Evolutionary conservation across 2,113 vertebrate genomes (phyloP).

Genomic region (Heliornis fulica): DNA sequence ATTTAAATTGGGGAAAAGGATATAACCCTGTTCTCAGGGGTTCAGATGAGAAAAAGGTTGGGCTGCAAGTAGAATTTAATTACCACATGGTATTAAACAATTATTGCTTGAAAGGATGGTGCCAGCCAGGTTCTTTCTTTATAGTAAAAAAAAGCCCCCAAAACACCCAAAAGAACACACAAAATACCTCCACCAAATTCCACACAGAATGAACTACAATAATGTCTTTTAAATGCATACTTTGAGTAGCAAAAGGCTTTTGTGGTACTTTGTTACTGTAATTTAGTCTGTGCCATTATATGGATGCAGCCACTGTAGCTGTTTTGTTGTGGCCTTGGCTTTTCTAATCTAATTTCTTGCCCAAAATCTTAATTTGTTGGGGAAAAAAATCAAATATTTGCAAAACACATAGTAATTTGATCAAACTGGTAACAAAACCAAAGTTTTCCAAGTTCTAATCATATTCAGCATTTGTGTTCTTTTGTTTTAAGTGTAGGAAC

Average conservation of each 20-base stretch:
- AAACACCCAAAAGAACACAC: too few species aligned
- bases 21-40: background rate
- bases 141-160: background rate
- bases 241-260: conserved; percentile 12
- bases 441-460: conserved; percentile 4
- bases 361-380: background rate
- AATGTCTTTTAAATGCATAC: background rate
- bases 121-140: background rate
- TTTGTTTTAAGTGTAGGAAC: conserved; percentile 42
- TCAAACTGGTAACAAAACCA: background rate
- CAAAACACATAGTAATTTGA: background rate
- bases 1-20: background rate
- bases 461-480: background rate
- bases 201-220: background rate
- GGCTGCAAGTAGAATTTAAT: conserved; percentile 24
- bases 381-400: background rate
- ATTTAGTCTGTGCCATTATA: background rate
- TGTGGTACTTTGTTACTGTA: background rate
- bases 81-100: background rate
- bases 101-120: background rate
- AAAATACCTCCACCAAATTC: background rate
- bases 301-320: background rate
- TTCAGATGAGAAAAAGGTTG: background rate
- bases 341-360: conserved; percentile 38
- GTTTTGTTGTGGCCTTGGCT: background rate